Conservation (phyloP, 2,797 vertebrate genomes). For the Hydrolagus colliei region DNA sequence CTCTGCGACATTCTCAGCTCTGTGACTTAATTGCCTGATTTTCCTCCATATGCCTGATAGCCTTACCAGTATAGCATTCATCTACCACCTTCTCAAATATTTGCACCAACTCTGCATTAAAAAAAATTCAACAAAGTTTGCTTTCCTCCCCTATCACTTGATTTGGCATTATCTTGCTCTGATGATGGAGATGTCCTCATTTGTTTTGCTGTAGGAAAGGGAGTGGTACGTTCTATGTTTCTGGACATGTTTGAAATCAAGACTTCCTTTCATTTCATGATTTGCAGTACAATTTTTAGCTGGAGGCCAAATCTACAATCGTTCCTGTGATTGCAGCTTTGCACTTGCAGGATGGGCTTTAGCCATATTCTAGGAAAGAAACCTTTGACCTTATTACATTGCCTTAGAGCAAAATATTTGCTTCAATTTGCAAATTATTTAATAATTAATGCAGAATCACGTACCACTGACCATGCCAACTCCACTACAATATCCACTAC, state of each 20-base stretch:
- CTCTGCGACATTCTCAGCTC: too few species aligned
- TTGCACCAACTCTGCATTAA: neutral
- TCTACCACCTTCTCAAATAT: neutral
- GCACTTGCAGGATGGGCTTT: neutral
- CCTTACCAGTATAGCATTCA: too few species aligned
- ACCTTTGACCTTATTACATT: neutral
- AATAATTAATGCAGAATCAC: too few species aligned
- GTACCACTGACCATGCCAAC: too few species aligned
- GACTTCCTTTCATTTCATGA: conserved; percentile 3
- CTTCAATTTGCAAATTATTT: too few species aligned
- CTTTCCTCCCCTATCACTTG: neutral
- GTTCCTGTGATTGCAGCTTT: neutral
- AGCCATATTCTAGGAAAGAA: neutral
- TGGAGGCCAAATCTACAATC: neutral
- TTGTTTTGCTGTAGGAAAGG: conserved; percentile 1
- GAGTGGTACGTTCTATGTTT: neutral
- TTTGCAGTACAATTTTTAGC: neutral
- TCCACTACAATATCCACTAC: too few species aligned
- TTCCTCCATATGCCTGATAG: too few species aligned
- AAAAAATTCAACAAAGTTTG: neutral
- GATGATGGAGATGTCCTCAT: neutral
- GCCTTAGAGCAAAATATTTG: neutral
- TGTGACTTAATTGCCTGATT: too few species aligned
- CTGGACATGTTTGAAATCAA: neutral
- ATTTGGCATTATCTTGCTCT: neutral